phyloP scores from a whole-genome alignment of 1,140 invertebrate genomes.

The Polyergus mexicanus region DNA sequence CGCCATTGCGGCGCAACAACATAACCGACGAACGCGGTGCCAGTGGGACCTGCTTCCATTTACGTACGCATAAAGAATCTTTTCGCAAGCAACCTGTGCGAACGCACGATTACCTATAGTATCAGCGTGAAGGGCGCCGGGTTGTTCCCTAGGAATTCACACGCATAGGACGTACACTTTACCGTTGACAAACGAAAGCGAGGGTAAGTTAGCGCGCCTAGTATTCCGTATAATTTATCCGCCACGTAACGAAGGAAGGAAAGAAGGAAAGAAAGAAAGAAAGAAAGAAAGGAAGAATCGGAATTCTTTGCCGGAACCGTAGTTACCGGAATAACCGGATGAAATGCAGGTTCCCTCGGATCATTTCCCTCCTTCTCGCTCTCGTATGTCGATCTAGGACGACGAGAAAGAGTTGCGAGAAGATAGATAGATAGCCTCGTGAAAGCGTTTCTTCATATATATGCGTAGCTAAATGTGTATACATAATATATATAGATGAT shows the following conservation, averaged over 20 bases:
- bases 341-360: slow-evolving; percentile 71
- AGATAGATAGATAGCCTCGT: slow-evolving; percentile 64
- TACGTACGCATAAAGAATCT: slow-evolving; percentile 67
- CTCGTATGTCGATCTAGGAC: slow-evolving; percentile 21
- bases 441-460: slow-evolving; percentile 44
- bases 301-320: slow-evolving; percentile 68
- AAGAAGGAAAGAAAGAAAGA: neutral
- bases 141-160: slow-evolving; percentile 54
- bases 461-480: slow-evolving; percentile 44
- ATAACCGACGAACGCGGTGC: slow-evolving; percentile 50
- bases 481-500: slow-evolving; percentile 63
- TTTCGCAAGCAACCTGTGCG: slow-evolving; percentile 73
- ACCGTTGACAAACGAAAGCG: slow-evolving; percentile 55
- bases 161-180: slow-evolving; percentile 46
- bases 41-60: slow-evolving; percentile 66
- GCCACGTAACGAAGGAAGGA: slow-evolving; percentile 54
- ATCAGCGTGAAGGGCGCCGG: slow-evolving; percentile 14
- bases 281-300: slow-evolving; percentile 53
- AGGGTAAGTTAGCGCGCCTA: slow-evolving; percentile 62
- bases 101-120: slow-evolving; percentile 58
- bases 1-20: slow-evolving; percentile 59
- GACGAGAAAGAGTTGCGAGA: slow-evolving; percentile 52
- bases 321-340: slow-evolving; percentile 79
- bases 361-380: slow-evolving; percentile 36
- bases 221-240: slow-evolving; percentile 79